Base-by-base conservation (phyloP, 2,888 invertebrate genomes). In the Acrobeloides nanus region DNA sequence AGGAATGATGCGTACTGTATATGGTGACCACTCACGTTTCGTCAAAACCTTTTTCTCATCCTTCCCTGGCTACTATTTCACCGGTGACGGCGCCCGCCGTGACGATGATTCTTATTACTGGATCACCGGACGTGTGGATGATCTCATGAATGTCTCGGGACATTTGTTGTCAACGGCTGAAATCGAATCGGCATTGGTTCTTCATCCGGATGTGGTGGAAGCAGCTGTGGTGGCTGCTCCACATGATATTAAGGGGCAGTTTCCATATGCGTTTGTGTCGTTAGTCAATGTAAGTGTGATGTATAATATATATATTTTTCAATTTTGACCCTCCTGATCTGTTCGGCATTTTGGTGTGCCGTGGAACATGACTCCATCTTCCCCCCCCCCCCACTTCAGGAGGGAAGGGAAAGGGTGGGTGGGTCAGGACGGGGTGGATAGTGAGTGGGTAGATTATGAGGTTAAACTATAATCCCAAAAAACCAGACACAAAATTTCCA, bases 91-190 rank as follows among this genome's bases (percentile, higher is more conserved):
- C 5, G 67, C 66, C 17, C 58, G 66, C 38, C 60, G 71, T 49
- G 95, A 97, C 75, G 81, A 84, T 20, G 93, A 97, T 74, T 93
- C 93, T 0, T 90, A 89, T 75, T 78, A 89, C 47, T 73, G 64
- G 39, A 60, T 69, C 33, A 72, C 66, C 62, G 75, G 61, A 21
- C 57, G 71, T 38, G 87, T 93, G 31, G 95, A 97, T 75, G 97
- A 97, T 75, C 92, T 97, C 89, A 79, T 97, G 61, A 97, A 97
- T 76, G 93, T 92, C 89, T 92, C 90, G 2, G 97, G 95, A 0
- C 95, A 97, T 77, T 80, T 97, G 45, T 85, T 97, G 83, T 90
- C 90, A 53, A 97, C 95, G 0, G 87, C 95, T 0, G 92, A 97
- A 79, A 80, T 82, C 21, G 81, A 81, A 64, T 77, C 79, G 0